phyloP scores from a whole-genome alignment of 2,888 invertebrate genomes.

The Folsomia candida region DNA sequence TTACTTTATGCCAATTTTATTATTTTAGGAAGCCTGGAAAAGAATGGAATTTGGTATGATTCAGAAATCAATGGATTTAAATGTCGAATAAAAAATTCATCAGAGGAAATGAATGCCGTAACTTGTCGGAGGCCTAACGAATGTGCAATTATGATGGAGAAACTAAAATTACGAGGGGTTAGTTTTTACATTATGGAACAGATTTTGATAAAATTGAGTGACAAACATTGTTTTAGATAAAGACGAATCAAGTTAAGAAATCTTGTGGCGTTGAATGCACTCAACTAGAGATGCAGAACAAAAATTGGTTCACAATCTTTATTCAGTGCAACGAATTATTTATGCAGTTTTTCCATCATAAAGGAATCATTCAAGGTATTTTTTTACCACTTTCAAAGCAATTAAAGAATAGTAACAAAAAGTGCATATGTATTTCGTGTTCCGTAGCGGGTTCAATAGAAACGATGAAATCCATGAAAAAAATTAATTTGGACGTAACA shows the following conservation, averaged over 20 bases:
- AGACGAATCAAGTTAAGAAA: slow-evolving; percentile 33
- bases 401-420: not conserved
- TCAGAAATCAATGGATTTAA: slow-evolving; percentile 26
- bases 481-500: slow-evolving; percentile 34
- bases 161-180: slow-evolving; percentile 28
- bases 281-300: slow-evolving; percentile 20
- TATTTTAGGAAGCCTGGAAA: slow-evolving; percentile 23
- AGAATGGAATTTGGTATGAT: slow-evolving; percentile 39
- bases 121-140: slow-evolving; percentile 41
- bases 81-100: slow-evolving; percentile 29
- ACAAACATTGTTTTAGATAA: slow-evolving; percentile 15
- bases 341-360: slow-evolving; percentile 36
- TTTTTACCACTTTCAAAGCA: not conserved
- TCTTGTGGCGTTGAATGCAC: slow-evolving; percentile 35
- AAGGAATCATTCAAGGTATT: slow-evolving; percentile 22
- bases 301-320: slow-evolving; percentile 40
- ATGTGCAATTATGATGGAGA: slow-evolving; percentile 40
- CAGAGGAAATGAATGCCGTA: slow-evolving; percentile 24
- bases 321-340: slow-evolving; percentile 36
- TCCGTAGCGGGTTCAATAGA: not conserved
- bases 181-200: not conserved
- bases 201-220: not conserved
- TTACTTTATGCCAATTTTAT: not conserved
- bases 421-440: not conserved
- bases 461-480: not conserved